Evolutionary conservation across 2,888 invertebrate species (phyloP).

Genomic region (Zaprionus bogoriensis): DNA sequence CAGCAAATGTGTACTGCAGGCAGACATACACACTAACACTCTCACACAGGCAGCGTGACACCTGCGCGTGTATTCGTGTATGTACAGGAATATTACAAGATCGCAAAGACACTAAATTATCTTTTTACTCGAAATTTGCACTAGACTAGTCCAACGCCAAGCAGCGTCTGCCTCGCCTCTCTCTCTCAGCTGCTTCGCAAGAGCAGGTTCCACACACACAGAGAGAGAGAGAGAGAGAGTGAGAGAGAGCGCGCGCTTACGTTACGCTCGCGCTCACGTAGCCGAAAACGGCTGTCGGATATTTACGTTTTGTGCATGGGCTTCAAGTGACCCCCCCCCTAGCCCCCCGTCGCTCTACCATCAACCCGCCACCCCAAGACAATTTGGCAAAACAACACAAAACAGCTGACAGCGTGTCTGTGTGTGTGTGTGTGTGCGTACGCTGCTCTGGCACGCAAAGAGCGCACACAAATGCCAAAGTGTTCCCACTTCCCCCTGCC

Average conservation of each 20-base stretch:
- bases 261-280: constrained; percentile 9
- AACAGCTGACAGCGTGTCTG: constrained; percentile 61
- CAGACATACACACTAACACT: constrained; percentile 9
- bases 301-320: constrained; percentile 37
- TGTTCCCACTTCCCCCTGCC: neutral
- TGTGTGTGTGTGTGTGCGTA: neutral
- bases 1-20: neutral
- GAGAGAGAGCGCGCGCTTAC: constrained; percentile 4
- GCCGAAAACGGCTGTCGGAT: constrained; percentile 18
- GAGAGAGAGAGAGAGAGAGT: constrained; percentile 8
- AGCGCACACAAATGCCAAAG: neutral
- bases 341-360: too few relatives aligned
- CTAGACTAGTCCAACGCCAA: constrained; percentile 28
- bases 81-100: constrained; percentile 52
- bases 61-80: neutral
- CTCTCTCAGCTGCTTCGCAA: neutral
- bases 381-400: constrained; percentile 67
- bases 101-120: constrained; percentile 57
- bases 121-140: constrained; percentile 45
- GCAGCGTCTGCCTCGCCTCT: constrained; percentile 30
- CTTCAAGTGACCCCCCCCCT: too few relatives aligned
- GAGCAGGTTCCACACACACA: constrained; percentile 18
- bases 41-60: constrained; percentile 6
- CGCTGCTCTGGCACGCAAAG: constrained; percentile 14
- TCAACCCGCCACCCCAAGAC: too few relatives aligned